Evolutionary conservation across 2,888 invertebrate species (phyloP).

Genomic region (Lasioglossum morio): DNA sequence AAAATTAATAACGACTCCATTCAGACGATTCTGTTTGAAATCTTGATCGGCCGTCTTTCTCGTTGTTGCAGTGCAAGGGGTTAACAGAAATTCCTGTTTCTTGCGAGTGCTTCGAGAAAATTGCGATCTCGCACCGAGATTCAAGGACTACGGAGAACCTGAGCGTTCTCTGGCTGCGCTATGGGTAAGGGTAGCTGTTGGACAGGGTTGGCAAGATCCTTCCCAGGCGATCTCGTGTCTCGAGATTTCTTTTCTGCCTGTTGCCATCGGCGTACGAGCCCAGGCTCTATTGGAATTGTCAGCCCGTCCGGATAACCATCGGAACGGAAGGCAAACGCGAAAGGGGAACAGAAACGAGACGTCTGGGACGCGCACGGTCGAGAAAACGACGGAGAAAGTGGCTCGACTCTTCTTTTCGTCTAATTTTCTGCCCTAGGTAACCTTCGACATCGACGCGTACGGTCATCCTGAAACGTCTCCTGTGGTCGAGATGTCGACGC

Average conservation of each 20-base stretch:
- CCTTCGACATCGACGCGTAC: constrained; percentile 94
- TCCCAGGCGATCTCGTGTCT: constrained; percentile 60
- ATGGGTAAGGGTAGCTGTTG: constrained; percentile 7
- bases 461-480: constrained; percentile 96
- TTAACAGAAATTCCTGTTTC: too few relatives aligned
- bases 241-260: constrained; percentile 67
- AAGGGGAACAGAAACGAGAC: constrained; percentile 23
- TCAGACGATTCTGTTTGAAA: too few relatives aligned
- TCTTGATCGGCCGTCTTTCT: too few relatives aligned
- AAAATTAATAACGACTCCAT: too few relatives aligned
- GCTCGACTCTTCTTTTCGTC: neutral
- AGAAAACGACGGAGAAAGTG: constrained; percentile 33
- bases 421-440: constrained; percentile 85
- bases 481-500: constrained; percentile 89
- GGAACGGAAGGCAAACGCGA: constrained; percentile 46
- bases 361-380: constrained; percentile 18
- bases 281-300: constrained; percentile 70
- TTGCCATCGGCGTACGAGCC: constrained; percentile 63
- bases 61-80: too few relatives aligned
- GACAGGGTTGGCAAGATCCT: constrained; percentile 45
- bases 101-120: neutral
- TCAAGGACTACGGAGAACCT: neutral
- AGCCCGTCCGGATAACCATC: constrained; percentile 69
- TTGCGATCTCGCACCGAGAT: neutral
- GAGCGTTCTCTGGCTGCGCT: neutral